Evolutionary conservation across 2,888 invertebrate species (phyloP), one percentile per base, ranked within the genome.

Genomic region (Sialis lutaria): DNA sequence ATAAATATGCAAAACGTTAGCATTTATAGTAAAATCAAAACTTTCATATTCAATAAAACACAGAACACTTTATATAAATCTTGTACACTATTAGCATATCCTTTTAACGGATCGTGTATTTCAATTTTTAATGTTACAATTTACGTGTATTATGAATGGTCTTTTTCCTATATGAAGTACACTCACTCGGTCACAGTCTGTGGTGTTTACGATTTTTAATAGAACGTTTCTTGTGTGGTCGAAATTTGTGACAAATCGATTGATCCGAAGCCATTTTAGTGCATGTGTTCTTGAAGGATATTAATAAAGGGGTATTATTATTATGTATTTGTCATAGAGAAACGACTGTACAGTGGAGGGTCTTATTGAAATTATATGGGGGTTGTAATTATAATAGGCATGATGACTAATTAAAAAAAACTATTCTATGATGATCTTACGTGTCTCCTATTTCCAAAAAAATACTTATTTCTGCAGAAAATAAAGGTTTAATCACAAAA

Each of bases 91-190:
- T 37, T 37, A 37, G n/a, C 37, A 37, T 37, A n/a, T n/a, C 30
- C 42, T 57, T 58, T 57, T 58, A 58, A 57, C 57, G 57, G 58
- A 58, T 58, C 57, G 56, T 57, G 57, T 58, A 58, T 58, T 58
- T 58, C 57, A 58, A 58, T 56, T 58, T 58, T 57, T 57, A 58
- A 56, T 56, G 51, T 42, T 42, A 42, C 31, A 42, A 31, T 31
- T 42, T 42, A 13, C 31, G 31, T 42, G 13, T 22, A 22, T 22
- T 22, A 22, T 22, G 22, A 22, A 22, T 22, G 22, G 22, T 2
- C 22, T 22, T 22, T 22, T 22, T 22, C 22, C 22, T 22, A 22
- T 22, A 22, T 22, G 22, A 22, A 22, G 22, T 22, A 22, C 22
- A 22, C 22, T 2, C 22, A 22, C 22, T 22, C 22, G 22, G 22